Evolutionary conservation across 2,797 vertebrate genomes (phyloP), one percentile per base, ranked within the genome.

Genomic region (Acrossocheilus fasciatus): DNA sequence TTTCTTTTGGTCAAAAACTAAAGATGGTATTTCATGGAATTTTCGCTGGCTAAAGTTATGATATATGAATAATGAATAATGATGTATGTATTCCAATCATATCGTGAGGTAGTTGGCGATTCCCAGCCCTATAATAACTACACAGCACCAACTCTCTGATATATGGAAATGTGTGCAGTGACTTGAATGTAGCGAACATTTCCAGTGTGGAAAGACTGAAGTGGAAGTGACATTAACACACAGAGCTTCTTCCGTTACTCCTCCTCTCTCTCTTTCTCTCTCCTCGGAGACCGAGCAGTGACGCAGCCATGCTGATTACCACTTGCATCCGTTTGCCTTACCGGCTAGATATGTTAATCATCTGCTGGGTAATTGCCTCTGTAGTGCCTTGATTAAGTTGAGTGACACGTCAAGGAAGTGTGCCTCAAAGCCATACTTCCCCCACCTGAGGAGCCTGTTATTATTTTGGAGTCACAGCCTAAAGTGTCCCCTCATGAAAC

Each of bases 281-380:
- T 86, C 85, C 84, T 80, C 26, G 1, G 80, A 89, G 92, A 90
- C 79, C 30, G 9, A 41, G 66, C 74, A 47, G 88, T 89, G 90
- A 90, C 70, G 82, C 90, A 90, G 87, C 89, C 88, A 52, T 89
- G 57, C 88, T 93, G 93, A 94, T 93, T 90, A 91, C 89, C 85
- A 75, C 59, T 20, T 62, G 81, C 91, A 90, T 92, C 91, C 89
- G 88, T 91, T 90, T 86, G 87, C 89, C 87, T 88, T 82, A 9
- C 70, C 41, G 84, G 80, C 80, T 79, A 88, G 88, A 91, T 81
- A 80, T 88, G 92, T 91, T 93, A 93, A 93, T 94, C 91, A 93
- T 92, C 69, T 73, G 62, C 72, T 3, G 82, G 90, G 88, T 94
- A 94, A 95, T 94, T 94, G 92, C 91, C 89, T 94, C 90, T 84